phyloP scores from a whole-genome alignment of 2,113 vertebrate species.

The Nesogale talazaci region DNA sequence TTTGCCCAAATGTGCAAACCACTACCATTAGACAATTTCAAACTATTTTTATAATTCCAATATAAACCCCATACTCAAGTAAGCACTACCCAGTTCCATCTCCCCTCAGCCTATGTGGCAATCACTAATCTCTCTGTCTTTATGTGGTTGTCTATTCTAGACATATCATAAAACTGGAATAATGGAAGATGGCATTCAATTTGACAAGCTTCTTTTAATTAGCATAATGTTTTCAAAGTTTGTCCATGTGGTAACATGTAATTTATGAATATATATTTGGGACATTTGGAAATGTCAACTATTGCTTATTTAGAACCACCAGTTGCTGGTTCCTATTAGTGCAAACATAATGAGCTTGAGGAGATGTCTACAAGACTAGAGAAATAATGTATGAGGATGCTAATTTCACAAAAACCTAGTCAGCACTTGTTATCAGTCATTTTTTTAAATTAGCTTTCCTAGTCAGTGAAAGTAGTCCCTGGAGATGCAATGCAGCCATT shows the following conservation, averaged over 20 bases:
- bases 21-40: neutral
- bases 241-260: no score
- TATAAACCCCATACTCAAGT: neutral
- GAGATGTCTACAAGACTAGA: conserved; percentile 13
- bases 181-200: no score
- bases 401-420: neutral
- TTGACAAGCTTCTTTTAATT: no score
- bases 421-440: neutral
- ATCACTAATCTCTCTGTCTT: neutral
- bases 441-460: neutral
- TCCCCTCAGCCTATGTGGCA: neutral
- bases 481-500: no score
- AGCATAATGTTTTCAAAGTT: no score
- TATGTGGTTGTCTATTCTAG: neutral
- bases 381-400: neutral
- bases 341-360: neutral
- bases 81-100: neutral
- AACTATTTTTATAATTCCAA: neutral
- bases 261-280: neutral
- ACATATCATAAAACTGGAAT: no score
- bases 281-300: neutral
- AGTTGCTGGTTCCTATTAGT: neutral
- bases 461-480: conserved; percentile 2
- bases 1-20: neutral
- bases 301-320: neutral